Conservation (phyloP, 2,113 vertebrate genomes). For the Turdus rufiventris region DNA sequence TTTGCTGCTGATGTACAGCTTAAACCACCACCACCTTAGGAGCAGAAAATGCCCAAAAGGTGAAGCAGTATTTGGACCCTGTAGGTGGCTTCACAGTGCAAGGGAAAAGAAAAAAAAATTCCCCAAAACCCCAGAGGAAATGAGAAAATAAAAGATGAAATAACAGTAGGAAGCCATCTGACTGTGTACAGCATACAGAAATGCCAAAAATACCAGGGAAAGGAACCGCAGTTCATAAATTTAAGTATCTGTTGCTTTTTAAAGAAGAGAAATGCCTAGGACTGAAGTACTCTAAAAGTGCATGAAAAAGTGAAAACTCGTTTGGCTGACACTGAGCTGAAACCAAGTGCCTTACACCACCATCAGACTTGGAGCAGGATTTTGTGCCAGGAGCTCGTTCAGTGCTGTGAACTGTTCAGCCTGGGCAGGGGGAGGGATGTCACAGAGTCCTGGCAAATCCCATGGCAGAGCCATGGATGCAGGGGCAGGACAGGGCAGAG, state of each 20-base stretch:
- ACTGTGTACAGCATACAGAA: background rate
- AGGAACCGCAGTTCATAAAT: background rate
- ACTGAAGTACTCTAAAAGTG: background rate
- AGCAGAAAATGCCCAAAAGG: background rate
- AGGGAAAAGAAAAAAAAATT: background rate
- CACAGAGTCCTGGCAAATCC: background rate
- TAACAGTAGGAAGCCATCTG: background rate
- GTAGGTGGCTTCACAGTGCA: background rate
- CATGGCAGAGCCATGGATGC: background rate
- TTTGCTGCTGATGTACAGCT: background rate
- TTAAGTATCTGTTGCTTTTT: background rate
- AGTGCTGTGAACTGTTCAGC: rapidly evolving
- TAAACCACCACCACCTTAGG: background rate
- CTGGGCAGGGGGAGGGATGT: background rate
- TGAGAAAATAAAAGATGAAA: background rate
- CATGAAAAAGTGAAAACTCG: background rate
- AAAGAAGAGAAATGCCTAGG: background rate
- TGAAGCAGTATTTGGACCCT: background rate
- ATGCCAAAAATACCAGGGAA: background rate
- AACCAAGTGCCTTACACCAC: background rate
- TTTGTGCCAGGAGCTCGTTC: background rate
- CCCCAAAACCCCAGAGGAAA: background rate
- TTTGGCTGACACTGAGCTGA: background rate
- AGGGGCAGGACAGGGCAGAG: background rate
- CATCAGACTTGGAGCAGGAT: background rate